Base-by-base conservation (phyloP, 2,888 invertebrate genomes). In the Agrypnus murinus region DNA sequence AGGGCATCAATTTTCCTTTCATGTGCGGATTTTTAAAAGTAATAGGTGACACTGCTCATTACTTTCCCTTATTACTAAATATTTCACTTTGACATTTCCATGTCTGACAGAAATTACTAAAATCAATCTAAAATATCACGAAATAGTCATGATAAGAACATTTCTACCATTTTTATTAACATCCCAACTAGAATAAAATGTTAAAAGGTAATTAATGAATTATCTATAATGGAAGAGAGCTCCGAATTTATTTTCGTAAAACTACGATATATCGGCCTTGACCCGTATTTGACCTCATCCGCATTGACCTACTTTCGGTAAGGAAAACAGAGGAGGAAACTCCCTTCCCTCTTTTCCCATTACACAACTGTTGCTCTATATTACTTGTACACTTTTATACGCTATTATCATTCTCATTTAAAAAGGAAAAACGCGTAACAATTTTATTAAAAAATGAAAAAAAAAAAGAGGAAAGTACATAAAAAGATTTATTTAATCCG, bases 231-330 rank as follows among this genome's bases (percentile, higher is more conserved):
- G 25, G 25, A 25, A 25, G 25, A 25, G 25, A 31, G 31, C 31
- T 9, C 7, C 25, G 9, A 8, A 15, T 17, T 48, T 15, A 19
- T 10, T 15, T 15, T 15, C 19, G 48, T n/a, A n/a, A 50, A 31
- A 31, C 7, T 1, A 50, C 7, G 14, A 50, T 32, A 31, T 32
- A 12, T 4, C 50, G 19, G 50, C 50, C 50, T 50, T 50, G 50
- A 50, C 50, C 50, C 50, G 50, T 12, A 31, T 50, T 50, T 50
- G 25, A 32, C 50, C 50, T 50, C 50, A 50, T 31, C 50, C 50
- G 50, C 50, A 50, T 50, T 50, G 50, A 50, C 50, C 50, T n/a
- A 50, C 25, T 50, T 50, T 31, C 50, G 50, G 50, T 25, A 9
- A 8, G 50, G 25, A 8, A 25, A 50, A 50, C 25, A 25, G n/a